A percentile compares a stretch with the other conserved stretches of the same genome.
phyloP scores from a whole-genome alignment of 2,797 vertebrate species.

The Smutsia temminckii region DNA sequence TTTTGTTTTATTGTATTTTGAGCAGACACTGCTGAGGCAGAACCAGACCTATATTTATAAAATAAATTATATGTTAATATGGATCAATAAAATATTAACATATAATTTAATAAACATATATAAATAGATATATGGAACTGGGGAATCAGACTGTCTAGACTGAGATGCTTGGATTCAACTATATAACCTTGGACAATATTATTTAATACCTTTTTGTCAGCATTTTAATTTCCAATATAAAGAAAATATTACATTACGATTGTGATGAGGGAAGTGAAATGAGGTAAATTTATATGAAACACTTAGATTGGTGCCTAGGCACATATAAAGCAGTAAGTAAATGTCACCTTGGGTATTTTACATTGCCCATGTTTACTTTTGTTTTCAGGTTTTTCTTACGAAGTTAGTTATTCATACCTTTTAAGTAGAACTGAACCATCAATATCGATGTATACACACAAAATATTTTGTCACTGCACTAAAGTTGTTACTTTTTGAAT shows the following conservation, averaged over 20 bases:
- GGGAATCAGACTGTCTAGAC: background rate
- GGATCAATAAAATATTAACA: background rate
- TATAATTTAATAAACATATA: background rate
- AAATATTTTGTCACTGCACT: background rate
- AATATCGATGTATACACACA: background rate
- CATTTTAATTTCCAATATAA: background rate
- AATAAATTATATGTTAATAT: background rate
- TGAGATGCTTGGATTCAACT: background rate
- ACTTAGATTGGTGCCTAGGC: background rate
- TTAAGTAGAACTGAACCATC: background rate
- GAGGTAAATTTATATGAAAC: background rate
- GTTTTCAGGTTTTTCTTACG: background rate
- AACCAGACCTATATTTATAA: background rate
- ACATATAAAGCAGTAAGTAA: background rate
- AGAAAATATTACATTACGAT: background rate
- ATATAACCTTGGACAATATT: background rate
- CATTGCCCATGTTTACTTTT: background rate
- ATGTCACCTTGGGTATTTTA: background rate
- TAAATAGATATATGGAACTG: no score
- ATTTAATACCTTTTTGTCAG: background rate
- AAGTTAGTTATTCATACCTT: background rate
- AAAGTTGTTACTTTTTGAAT: background rate
- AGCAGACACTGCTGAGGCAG: background rate
- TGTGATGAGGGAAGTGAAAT: background rate
- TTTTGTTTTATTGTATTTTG: constrained; percentile 1